Conservation (phyloP, 2,113 vertebrate species). For the Psilopsiagon aymara region DNA sequence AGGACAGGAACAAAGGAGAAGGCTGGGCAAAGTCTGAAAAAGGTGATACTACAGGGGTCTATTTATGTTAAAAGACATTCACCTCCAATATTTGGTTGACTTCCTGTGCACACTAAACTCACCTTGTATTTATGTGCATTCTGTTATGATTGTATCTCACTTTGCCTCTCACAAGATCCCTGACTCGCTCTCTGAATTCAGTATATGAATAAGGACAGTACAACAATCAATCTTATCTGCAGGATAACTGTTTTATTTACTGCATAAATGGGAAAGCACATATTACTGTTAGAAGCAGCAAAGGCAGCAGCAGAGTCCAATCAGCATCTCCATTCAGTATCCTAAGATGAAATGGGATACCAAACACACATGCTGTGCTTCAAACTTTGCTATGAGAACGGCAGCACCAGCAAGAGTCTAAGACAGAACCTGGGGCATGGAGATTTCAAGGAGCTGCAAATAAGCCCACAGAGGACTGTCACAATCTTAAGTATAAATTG, state of each 20-base stretch:
- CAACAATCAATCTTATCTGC: background rate
- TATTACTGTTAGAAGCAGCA: background rate
- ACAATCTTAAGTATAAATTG: background rate
- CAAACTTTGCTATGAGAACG: background rate
- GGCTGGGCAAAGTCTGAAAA: background rate
- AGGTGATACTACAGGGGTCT: background rate
- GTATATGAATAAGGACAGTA: background rate
- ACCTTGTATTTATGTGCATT: background rate
- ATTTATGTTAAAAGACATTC: background rate
- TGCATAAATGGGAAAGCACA: background rate
- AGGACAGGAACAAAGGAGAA: background rate
- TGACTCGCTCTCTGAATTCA: background rate
- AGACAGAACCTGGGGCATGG: background rate
- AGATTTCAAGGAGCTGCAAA: background rate
- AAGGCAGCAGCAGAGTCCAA: background rate
- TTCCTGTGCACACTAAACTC: background rate
- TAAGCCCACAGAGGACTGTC: background rate
- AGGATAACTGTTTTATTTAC: background rate
- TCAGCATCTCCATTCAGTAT: background rate
- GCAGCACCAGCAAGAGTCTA: background rate
- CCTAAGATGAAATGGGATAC: background rate
- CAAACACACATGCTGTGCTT: background rate
- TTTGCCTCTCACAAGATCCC: background rate
- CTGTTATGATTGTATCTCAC: background rate
- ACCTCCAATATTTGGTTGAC: background rate